phyloP scores from a whole-genome alignment of 2,113 vertebrate species.

The Danio rerio region DNA sequence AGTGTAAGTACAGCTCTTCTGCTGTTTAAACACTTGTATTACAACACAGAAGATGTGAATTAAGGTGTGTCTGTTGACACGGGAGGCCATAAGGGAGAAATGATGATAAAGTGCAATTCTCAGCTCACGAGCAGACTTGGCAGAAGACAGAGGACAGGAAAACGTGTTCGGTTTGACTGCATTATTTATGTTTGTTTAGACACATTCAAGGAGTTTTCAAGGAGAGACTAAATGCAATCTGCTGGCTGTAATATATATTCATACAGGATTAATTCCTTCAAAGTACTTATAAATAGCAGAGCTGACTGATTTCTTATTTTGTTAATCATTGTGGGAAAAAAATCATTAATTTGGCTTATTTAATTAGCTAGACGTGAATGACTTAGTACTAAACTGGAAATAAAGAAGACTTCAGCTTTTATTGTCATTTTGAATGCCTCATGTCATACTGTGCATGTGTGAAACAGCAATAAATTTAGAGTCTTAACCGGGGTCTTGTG shows the following conservation, averaged over 20 bases:
- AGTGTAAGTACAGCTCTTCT: not conserved
- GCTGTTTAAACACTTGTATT: slow-evolving; percentile 4
- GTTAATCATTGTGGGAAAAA: too few relatives aligned
- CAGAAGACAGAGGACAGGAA: slow-evolving; percentile 8
- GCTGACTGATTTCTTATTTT: not conserved
- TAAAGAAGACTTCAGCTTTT: not conserved
- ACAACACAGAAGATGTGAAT: slow-evolving; percentile 18
- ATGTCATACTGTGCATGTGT: not conserved
- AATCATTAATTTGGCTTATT: not conserved
- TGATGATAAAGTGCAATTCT: not conserved
- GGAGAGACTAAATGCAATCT: slow-evolving; percentile 38
- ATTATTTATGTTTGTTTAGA: slow-evolving; percentile 46
- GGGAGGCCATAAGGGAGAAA: not conserved
- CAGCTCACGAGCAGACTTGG: slow-evolving; percentile 9
- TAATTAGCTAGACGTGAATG: not conserved
- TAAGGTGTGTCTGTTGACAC: not conserved
- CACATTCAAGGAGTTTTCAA: slow-evolving; percentile 49
- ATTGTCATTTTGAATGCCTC: not conserved
- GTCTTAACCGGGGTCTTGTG: too few relatives aligned
- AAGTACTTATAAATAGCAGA: not conserved
- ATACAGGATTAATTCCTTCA: not conserved
- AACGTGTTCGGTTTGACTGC: slow-evolving; percentile 27
- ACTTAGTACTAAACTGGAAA: too few relatives aligned
- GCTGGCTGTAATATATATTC: not conserved
- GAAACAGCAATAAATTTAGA: not conserved